Percentiles rank a stretch among this genome's conserved stretches.
Evolutionary conservation across 2,797 vertebrate genomes (phyloP).

Genomic region (Rhinogobio ventralis): DNA sequence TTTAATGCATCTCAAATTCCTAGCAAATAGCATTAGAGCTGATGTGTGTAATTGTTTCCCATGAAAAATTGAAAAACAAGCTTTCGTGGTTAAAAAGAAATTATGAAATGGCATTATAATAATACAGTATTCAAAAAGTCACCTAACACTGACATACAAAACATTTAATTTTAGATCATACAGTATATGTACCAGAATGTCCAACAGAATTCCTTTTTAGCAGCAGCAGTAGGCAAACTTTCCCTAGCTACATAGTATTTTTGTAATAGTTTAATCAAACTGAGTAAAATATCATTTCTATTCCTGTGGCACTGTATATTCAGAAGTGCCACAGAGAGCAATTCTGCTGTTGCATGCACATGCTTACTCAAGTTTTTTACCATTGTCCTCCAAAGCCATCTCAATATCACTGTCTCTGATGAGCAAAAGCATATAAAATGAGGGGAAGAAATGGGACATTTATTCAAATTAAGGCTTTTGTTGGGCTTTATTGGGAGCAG

Average conservation of each 20-base stretch:
- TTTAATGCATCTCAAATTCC: too few species aligned
- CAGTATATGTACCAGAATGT: too few species aligned
- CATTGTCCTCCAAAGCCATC: slow-evolving; percentile 30
- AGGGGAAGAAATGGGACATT: slow-evolving; percentile 71
- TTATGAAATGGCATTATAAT: too few species aligned
- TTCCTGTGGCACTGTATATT: background rate
- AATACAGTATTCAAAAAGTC: background rate
- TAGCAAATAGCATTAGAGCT: too few species aligned
- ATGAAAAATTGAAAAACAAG: too few species aligned
- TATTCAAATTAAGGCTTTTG: slow-evolving; percentile 77
- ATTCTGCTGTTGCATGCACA: background rate
- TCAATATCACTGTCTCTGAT: slow-evolving; percentile 53
- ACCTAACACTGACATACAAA: background rate
- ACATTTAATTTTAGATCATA: background rate
- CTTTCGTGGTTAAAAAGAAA: too few species aligned
- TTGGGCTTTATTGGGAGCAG: slow-evolving; percentile 73
- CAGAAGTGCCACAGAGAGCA: background rate
- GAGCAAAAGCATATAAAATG: slow-evolving; percentile 64
- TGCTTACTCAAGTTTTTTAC: background rate
- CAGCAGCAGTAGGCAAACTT: too few species aligned
- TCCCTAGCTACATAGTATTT: background rate
- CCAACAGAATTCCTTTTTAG: too few species aligned
- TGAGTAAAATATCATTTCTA: background rate
- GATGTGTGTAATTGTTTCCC: too few species aligned
- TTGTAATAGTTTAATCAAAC: background rate